Evolutionary conservation across 1,140 invertebrate genomes (phyloP).

Genomic region (Panulirus ornatus): DNA sequence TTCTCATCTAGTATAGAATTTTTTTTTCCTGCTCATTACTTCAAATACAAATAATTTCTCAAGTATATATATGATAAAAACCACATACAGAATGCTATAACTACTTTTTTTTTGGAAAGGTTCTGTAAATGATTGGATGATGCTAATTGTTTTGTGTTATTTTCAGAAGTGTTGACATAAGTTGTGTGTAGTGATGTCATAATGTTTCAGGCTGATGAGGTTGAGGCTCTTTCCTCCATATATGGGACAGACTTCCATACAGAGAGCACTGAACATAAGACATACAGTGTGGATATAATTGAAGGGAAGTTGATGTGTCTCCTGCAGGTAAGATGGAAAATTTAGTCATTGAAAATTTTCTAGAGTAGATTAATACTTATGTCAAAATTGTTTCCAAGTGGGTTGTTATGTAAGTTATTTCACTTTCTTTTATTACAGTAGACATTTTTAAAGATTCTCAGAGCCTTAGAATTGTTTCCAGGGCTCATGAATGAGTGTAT

Average conservation of each 20-base stretch:
- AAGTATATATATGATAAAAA: no score
- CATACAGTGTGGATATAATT: constrained; percentile 82
- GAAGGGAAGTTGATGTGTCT: constrained; percentile 79
- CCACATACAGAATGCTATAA: no score
- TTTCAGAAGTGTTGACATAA: neutral
- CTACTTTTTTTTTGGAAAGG: no score
- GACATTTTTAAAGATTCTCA: constrained; percentile 4
- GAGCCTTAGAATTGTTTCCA: neutral
- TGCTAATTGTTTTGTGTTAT: neutral
- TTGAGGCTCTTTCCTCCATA: constrained; percentile 87
- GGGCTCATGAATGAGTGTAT: neutral
- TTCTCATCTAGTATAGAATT: no score
- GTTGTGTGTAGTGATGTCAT: neutral
- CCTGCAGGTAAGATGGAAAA: constrained; percentile 36
- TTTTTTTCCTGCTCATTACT: no score
- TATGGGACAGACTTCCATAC: constrained; percentile 85
- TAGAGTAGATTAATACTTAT: no score
- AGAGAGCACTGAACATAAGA: constrained; percentile 81
- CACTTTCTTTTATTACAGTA: neutral
- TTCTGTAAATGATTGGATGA: no score
- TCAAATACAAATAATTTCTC: no score
- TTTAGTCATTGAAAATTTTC: neutral
- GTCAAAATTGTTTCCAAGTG: no score
- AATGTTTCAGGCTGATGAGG: constrained; percentile 83
- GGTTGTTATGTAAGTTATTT: neutral